Percentiles rank a stretch among this genome's conserved stretches.
Evolutionary conservation across 2,888 invertebrate species (phyloP).

Genomic region (Andrena hattorfiana): DNA sequence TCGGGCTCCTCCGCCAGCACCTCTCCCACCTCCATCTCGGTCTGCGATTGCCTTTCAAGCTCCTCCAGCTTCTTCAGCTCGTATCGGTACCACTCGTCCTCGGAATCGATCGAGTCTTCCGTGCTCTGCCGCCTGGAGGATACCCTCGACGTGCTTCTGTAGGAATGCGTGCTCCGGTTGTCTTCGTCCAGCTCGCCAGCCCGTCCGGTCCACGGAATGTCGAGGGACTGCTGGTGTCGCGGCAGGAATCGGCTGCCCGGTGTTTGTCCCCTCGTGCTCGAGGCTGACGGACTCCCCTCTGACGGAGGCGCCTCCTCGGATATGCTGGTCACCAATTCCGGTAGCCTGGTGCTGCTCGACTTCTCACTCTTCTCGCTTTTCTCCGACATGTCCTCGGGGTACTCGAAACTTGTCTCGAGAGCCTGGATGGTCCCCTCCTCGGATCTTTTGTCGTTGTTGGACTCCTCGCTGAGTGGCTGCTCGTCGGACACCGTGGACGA

Average conservation of each 20-base stretch:
- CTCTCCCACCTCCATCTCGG: slow-evolving; percentile 88
- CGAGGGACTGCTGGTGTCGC: slow-evolving; percentile 91
- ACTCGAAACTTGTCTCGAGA: slow-evolving; percentile 77
- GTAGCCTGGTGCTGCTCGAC: slow-evolving; percentile 75
- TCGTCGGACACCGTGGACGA: slow-evolving; percentile 91
- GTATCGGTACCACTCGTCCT: slow-evolving; percentile 97
- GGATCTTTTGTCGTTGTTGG: slow-evolving; percentile 81
- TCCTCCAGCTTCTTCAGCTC: slow-evolving; percentile 94
- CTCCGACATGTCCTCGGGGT: slow-evolving; percentile 76
- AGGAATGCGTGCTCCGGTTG: slow-evolving; percentile 94
- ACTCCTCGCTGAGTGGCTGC: slow-evolving; percentile 86
- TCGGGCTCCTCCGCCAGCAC: slow-evolving; percentile 88
- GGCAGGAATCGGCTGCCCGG: slow-evolving; percentile 87
- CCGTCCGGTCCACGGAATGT: slow-evolving; percentile 89
- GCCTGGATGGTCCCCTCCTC: slow-evolving; percentile 76
- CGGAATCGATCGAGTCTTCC: slow-evolving; percentile 96
- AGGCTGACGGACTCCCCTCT: slow-evolving; percentile 89
- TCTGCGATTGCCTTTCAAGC: slow-evolving; percentile 91
- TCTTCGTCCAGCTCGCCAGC: slow-evolving; percentile 91
- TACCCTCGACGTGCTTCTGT: slow-evolving; percentile 93
- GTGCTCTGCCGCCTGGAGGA: slow-evolving; percentile 96
- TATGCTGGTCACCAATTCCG: slow-evolving; percentile 81
- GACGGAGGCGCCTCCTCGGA: slow-evolving; percentile 87
- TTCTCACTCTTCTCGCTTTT: slow-evolving; percentile 80
- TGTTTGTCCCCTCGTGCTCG: slow-evolving; percentile 87